phyloP scores from a whole-genome alignment of 2,888 invertebrate genomes.

The Molorchus minor region DNA sequence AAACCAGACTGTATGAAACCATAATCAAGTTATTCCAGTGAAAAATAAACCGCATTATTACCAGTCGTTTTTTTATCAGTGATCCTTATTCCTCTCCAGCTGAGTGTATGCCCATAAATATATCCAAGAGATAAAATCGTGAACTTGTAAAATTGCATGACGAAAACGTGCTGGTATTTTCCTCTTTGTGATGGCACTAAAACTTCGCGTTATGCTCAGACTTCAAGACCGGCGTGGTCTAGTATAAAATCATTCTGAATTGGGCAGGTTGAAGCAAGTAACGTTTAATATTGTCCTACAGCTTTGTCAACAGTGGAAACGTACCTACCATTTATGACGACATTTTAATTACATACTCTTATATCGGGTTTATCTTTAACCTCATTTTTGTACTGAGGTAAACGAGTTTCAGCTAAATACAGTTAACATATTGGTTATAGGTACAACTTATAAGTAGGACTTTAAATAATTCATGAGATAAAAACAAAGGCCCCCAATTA shows the following conservation, averaged over 20 bases:
- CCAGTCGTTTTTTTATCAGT: slow-evolving; percentile 29
- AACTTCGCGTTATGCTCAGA: slow-evolving; percentile 7
- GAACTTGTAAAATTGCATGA: slow-evolving; percentile 43
- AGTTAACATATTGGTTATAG: no score
- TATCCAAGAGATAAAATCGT: slow-evolving; percentile 42
- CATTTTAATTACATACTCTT: no score
- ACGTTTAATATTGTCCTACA: no score
- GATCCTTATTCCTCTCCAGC: slow-evolving; percentile 33
- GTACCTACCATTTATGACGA: no score
- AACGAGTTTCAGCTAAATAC: no score
- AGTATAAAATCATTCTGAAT: neutral
- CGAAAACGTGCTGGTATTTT: slow-evolving; percentile 44
- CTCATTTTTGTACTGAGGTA: no score
- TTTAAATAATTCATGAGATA: slow-evolving; percentile 22
- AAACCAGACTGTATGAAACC: slow-evolving; percentile 14
- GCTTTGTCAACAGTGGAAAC: no score
- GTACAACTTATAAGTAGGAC: slow-evolving; percentile 14
- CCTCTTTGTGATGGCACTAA: slow-evolving; percentile 25
- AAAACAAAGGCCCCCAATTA: slow-evolving; percentile 18
- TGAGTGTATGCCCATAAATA: slow-evolving; percentile 43
- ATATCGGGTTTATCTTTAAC: no score
- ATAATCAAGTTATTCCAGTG: slow-evolving; percentile 41
- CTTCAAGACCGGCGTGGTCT: neutral
- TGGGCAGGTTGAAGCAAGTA: no score
- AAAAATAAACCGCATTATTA: slow-evolving; percentile 40